Base-by-base conservation (phyloP, 2,888 invertebrate species). In the Nineta flava region DNA sequence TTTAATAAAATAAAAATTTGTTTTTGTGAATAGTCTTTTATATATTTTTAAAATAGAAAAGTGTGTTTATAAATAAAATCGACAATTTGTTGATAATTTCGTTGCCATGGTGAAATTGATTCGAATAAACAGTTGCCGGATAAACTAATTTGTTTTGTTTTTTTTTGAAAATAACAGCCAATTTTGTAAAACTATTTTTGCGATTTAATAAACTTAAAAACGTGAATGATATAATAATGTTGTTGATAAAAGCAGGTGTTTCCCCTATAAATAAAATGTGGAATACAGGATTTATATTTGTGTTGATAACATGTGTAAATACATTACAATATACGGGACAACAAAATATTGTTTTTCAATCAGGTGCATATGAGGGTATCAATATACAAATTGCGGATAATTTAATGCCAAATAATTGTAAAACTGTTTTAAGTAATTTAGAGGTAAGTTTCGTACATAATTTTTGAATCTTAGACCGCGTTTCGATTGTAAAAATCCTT, bases 281-380 rank as follows among this genome's bases (percentile, higher is more conserved):
- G 6, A 13, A 10, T 38, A 15, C 15, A 13, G 38, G 38, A 38
- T 38, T 38, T 7, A 10, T 38, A 38, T 38, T 13, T 38, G 38
- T 38, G 38, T 38, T 38, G 38, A 38, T 15, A 7, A n/a, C 38
- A 38, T 38, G 38, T 38, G 38, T 38, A 13, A 15, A n/a, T 38
- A n/a, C n/a, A 15, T n/a, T n/a, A 13, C n/a, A 15, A 13, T 38
- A 26, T 26, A 32, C 48, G 16, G 48, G 48, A 42, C 48, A 16
- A 48, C 51, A 49, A 31, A 50, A 54, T 17, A 54, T 68, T 52
- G 64, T 67, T 49, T 55, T 69, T 54, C 61, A 58, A 49, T 62
- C 67, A 55, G 66, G 68, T 17, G 71, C 67, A 47, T 72, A 72
- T 56, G 68, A 71, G 53, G 68, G 69, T 52, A 59, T 72, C 51